Base-by-base conservation (phyloP, 2,113 vertebrate species). In the Syngnathus scovelli region DNA sequence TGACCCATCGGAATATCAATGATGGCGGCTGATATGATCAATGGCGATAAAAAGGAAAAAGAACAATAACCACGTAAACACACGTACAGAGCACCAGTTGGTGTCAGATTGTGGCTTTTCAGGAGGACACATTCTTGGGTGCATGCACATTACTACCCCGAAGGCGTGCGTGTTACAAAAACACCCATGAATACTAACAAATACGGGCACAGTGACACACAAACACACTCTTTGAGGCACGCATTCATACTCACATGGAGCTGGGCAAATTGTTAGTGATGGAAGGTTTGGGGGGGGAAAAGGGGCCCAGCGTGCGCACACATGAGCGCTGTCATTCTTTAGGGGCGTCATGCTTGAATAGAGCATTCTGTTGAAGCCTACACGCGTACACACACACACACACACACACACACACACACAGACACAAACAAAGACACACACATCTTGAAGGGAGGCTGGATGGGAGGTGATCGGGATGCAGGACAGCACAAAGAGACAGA, bases 201-300 rank as follows among this genome's bases (percentile, higher is more conserved):
- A 70, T n/a, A 64, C 41, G 39, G 48, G 39, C 15, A 21, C 18
- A 71, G 13, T 18, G 27, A 7, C 39, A 44, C 11, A 15, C 39
- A n/a, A 43, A 44, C 39, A 62, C 21, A 62, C 41, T 11, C 38
- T 61, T 37, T 43, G 54, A 54, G 19, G 41, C 41, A 75, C 1
- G 55, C 27, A 51, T 37, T 77, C 60, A 73, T 60, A 61, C 67
- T 69, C n/a, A 62, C n/a, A 62, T 33, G 68, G 33, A 0, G 41
- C 11, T 55, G 70, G 68, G 85, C 82, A 85, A 86, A 84, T 69
- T 64, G 61, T 64, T 46, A 79, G 77, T 85, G 72, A 76, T 76
- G 72, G 56, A 64, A 75, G 67, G 63, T 79, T 74, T 70, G 21
- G 71, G 46, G 21, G 71, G 46, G 66, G 27, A 33, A 33, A 60